phyloP scores from a whole-genome alignment of 2,888 invertebrate species.

The Spatulosminthurus flaviceps region DNA sequence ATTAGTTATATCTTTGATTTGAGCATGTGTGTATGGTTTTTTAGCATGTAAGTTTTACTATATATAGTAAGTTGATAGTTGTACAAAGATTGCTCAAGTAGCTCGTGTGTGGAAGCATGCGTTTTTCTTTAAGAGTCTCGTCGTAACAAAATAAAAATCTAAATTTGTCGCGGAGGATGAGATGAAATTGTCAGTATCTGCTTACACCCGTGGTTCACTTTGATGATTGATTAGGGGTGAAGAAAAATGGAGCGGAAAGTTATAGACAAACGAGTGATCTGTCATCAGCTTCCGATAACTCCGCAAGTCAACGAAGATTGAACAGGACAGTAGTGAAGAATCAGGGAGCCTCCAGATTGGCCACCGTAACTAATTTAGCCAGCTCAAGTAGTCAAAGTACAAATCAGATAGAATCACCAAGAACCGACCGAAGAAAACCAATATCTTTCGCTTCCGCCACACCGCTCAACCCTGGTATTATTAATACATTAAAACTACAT shows the following conservation, averaged over 20 bases:
- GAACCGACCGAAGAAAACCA: conserved; percentile 28
- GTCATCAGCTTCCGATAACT: conserved; percentile 56
- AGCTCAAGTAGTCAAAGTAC: conserved; percentile 42
- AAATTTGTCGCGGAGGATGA: conserved; percentile 14
- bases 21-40: background rate
- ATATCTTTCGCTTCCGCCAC: conserved; percentile 10
- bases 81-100: background rate
- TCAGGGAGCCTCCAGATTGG: conserved; percentile 32
- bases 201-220: conserved; percentile 29
- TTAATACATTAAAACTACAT: conserved; percentile 10
- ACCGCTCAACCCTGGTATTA: conserved; percentile 24
- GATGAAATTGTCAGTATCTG: conserved; percentile 6
- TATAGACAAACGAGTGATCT: conserved; percentile 54
- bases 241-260: conserved; percentile 47
- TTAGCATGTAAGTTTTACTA: background rate
- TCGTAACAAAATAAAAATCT: background rate
- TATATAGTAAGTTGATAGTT: conserved; percentile 16
- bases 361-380: conserved; percentile 33
- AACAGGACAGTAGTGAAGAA: conserved; percentile 28
- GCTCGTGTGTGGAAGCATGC: background rate
- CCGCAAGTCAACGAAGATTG: conserved; percentile 32
- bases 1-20: too few species aligned
- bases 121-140: too few species aligned
- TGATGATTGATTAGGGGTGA: conserved; percentile 48
- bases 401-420: conserved; percentile 39